Conservation (phyloP, 2,888 invertebrate genomes). For the Himalopsyche tibetana region DNA sequence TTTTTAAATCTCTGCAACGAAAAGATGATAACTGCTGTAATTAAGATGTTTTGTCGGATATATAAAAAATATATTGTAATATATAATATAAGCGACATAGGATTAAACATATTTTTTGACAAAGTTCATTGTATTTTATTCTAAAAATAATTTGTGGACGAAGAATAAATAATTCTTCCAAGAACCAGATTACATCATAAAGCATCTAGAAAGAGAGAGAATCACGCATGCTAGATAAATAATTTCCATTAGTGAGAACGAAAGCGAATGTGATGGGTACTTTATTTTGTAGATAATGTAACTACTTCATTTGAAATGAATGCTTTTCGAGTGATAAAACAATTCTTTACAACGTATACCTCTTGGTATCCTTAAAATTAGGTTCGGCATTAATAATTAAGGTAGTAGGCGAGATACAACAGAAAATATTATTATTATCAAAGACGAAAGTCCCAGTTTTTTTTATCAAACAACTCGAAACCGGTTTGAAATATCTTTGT, state of each 20-base stretch:
- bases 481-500: constrained; percentile 42
- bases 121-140: constrained; percentile 8
- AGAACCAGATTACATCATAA: constrained; percentile 39
- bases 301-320: neutral
- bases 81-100: neutral
- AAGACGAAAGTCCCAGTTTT: constrained; percentile 39
- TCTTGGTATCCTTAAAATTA: constrained; percentile 23
- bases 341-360: neutral
- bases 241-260: constrained; percentile 23
- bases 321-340: neutral
- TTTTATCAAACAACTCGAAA: constrained; percentile 27
- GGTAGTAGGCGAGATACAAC: neutral
- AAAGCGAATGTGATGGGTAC: constrained; percentile 24
- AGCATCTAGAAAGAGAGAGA: constrained; percentile 32
- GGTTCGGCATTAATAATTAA: neutral
- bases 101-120: neutral
- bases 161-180: neutral
- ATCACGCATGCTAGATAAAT: constrained; percentile 7
- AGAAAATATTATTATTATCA: constrained; percentile 29
- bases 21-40: too few species aligned
- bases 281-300: neutral
- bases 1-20: too few species aligned
- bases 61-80: too few species aligned
- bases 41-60: too few species aligned
- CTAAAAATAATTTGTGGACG: neutral